A percentile compares a stretch with the other conserved stretches of the same genome.
phyloP scores from a whole-genome alignment of 2,113 vertebrate genomes.

The Nerophis lumbriciformis region DNA sequence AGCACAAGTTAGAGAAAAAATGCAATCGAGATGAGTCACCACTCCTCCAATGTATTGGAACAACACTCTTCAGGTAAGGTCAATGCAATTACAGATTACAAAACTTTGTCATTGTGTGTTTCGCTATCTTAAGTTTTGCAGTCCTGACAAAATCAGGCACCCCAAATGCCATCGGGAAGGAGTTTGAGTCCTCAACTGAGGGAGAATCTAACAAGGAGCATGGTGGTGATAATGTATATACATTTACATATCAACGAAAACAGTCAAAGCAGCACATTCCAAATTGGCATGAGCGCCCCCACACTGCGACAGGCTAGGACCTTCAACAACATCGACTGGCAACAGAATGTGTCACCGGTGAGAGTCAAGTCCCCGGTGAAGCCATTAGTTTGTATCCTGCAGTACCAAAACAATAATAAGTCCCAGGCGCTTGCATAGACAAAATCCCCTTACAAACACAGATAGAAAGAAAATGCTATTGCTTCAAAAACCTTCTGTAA shows the following conservation, averaged over 20 bases:
- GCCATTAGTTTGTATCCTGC: slow-evolving; percentile 57
- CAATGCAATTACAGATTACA: slow-evolving; percentile 64
- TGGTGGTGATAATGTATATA: slow-evolving; percentile 14
- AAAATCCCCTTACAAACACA: slow-evolving; percentile 35
- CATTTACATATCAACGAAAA: slow-evolving; percentile 42
- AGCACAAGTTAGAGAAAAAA: slow-evolving; percentile 57
- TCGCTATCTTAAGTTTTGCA: slow-evolving; percentile 30
- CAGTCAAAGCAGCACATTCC: slow-evolving; percentile 22
- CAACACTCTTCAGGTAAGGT: slow-evolving; percentile 61
- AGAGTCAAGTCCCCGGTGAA: slow-evolving; percentile 39
- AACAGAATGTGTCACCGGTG: slow-evolving; percentile 23
- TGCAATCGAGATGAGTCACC: slow-evolving; percentile 66
- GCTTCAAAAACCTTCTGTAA: slow-evolving; percentile 4
- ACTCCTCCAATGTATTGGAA: slow-evolving; percentile 44
- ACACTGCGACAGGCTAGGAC: slow-evolving; percentile 9
- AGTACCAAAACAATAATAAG: slow-evolving; percentile 49
- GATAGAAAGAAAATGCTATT: slow-evolving; percentile 20
- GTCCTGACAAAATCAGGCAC: slow-evolving; percentile 19
- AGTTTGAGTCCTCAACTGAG: slow-evolving; percentile 22
- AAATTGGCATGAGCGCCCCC: not conserved
- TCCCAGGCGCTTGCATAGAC: slow-evolving; percentile 25
- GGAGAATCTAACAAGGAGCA: slow-evolving; percentile 19
- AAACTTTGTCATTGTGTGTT: slow-evolving; percentile 34
- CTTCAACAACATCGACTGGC: slow-evolving; percentile 22
- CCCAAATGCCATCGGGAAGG: slow-evolving; percentile 19